These are phyloP conservation scores for Aphrocallistes beatrix DNA, from an alignment of 37 sponge, comb jelly and placozoan species.

Conservation along the genomic window DNA sequence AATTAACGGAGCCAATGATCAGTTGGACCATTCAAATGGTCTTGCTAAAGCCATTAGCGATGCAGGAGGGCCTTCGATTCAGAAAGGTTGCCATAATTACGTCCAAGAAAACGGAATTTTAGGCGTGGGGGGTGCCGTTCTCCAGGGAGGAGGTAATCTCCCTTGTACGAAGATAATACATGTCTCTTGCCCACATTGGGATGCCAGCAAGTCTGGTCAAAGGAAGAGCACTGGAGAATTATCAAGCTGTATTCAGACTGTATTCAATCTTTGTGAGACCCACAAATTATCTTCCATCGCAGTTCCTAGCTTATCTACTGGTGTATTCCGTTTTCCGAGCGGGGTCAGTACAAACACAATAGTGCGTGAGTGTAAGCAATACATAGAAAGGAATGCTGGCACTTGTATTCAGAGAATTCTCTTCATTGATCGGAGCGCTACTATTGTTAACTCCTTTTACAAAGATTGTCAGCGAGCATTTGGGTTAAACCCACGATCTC, in stretches of 20 bases:
- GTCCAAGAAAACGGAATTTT: conserved; percentile 27
- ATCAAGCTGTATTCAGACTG: conserved; percentile 24
- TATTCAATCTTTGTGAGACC: conserved; percentile 20
- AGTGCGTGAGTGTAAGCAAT: neutral
- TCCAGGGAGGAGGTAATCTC: conserved; percentile 45
- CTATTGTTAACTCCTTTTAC: neutral
- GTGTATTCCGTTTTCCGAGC: conserved; percentile 44
- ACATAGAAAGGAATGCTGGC: neutral
- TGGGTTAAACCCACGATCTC: too few species aligned
- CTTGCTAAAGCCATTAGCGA: conserved; percentile 54
- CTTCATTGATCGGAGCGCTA: neutral
- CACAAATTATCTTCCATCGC: conserved; percentile 30
- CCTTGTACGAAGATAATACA: conserved; percentile 60
- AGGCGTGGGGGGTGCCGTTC: conserved; percentile 35
- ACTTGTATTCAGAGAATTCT: neutral
- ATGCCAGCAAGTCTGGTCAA: conserved; percentile 26
- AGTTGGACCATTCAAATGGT: conserved; percentile 52
- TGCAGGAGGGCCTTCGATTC: conserved; percentile 50
- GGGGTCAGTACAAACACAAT: conserved; percentile 32
- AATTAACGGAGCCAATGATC: conserved; percentile 73
- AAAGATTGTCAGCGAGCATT: neutral
- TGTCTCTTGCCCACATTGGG: conserved; percentile 63
- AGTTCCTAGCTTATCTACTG: conserved; percentile 61
- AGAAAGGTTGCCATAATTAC: conserved; percentile 35
- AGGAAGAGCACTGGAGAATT: conserved; percentile 13